Evolutionary conservation across 2,797 vertebrate genomes (phyloP), one percentile per base, ranked within the genome.

Genomic region (Bufotes viridis): DNA sequence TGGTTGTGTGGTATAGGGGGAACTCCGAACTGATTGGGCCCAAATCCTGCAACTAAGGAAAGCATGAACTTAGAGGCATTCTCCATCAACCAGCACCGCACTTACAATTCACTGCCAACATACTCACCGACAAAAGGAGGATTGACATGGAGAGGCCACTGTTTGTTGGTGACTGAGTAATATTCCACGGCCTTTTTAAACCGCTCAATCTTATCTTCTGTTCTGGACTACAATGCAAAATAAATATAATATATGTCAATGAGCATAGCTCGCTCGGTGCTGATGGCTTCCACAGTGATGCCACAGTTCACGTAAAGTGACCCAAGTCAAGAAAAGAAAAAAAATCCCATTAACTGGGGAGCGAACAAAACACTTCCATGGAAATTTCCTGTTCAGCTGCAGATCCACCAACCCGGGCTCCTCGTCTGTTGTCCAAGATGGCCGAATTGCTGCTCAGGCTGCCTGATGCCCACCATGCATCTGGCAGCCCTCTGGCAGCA

Each of bases 171-270:
- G 89, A 96, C 95, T 69, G 97, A 97, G 93, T 98, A 98, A 92
- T 97, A 98, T 87, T 97, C 97, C 93, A 98, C 97, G 88, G 97
- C 97, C 93, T 97, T 97, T 93, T 97, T 98, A 94, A 98, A 98
- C 84, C 97, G 94, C 85, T 96, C 96, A 85, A 97, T 96, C 92
- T 98, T 98, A 93, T 98, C 97, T 95, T 97, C 97, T 92, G 96
- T 97, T 87, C 96, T 96, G 90, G 97, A 98, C 97, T 98, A 91
- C 9, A 90, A 86, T 85, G 90, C 69, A 92, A 80, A 91, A 78
- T 2, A 55, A 85, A 57, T 10, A 20, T 9, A 69, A 29, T 69
- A 70, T 70, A 26, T 70, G 67, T 70, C 0, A 70, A 70, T 29
- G 12, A 70, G 6, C 7, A 12, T 0, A 10, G 26, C 10, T 67